A percentile compares a stretch with the other conserved stretches of the same genome.
These are phyloP conservation scores for Leucoma salicis DNA, from an alignment of 2,888 invertebrate genomes.

Conservation along the genomic window DNA sequence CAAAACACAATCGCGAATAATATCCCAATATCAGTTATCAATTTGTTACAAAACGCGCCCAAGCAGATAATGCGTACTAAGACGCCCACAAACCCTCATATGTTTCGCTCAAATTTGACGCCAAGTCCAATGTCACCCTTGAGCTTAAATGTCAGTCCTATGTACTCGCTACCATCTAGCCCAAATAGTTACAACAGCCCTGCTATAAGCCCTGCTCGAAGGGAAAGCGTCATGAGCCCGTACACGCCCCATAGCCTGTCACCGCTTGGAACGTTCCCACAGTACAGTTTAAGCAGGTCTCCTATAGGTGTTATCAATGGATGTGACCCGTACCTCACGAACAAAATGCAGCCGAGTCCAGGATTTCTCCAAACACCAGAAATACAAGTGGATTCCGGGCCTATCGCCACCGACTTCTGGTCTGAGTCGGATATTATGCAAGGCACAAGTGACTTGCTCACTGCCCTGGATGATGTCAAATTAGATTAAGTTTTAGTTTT, in stretches of 20 bases:
- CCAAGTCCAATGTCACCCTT: slow-evolving; percentile 61
- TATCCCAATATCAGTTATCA: slow-evolving; percentile 59
- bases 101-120: slow-evolving; percentile 35
- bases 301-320: slow-evolving; percentile 56
- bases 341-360: slow-evolving; percentile 70
- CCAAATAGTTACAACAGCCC: slow-evolving; percentile 67
- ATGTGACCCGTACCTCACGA: slow-evolving; percentile 66
- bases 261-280: slow-evolving; percentile 58
- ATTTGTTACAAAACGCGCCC: slow-evolving; percentile 51
- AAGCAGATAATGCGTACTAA: slow-evolving; percentile 47
- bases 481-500: slow-evolving; percentile 42
- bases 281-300: slow-evolving; percentile 61
- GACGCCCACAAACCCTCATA: slow-evolving; percentile 33
- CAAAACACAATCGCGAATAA: slow-evolving; percentile 38
- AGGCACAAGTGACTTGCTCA: slow-evolving; percentile 59
- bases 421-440: slow-evolving; percentile 63
- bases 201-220: slow-evolving; percentile 62
- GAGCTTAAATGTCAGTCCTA: slow-evolving; percentile 62
- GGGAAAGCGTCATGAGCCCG: slow-evolving; percentile 60
- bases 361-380: slow-evolving; percentile 52
- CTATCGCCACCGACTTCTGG: slow-evolving; percentile 64
- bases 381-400: slow-evolving; percentile 54
- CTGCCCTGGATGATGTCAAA: slow-evolving; percentile 71
- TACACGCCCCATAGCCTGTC: slow-evolving; percentile 70
- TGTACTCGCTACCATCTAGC: slow-evolving; percentile 65